Conservation (phyloP, 2,888 invertebrate species). For the Scaptomyza reducta region DNA sequence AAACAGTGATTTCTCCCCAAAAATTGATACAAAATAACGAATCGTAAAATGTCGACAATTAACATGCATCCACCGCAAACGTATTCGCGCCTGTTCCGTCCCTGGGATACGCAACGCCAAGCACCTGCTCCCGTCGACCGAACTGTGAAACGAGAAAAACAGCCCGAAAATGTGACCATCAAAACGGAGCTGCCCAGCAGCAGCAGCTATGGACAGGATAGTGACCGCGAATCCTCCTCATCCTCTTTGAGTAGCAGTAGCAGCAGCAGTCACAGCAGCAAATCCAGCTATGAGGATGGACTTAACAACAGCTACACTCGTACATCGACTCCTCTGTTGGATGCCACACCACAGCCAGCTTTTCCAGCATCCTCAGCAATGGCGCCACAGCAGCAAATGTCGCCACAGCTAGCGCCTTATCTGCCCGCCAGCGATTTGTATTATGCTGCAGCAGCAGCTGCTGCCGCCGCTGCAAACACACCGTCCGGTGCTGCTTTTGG, state of each 20-base stretch:
- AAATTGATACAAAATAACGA: constrained; percentile 2
- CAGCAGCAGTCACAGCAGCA: constrained; percentile 44
- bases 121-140: constrained; percentile 39
- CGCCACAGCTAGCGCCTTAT: constrained; percentile 45
- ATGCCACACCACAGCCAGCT: constrained; percentile 55
- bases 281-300: constrained; percentile 73
- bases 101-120: constrained; percentile 86
- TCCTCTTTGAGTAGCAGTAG: constrained; percentile 44
- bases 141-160: constrained; percentile 57
- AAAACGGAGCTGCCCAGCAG: constrained; percentile 53
- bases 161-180: constrained; percentile 45
- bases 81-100: constrained; percentile 86
- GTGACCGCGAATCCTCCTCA: constrained; percentile 71
- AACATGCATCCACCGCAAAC: constrained; percentile 84
- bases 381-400: constrained; percentile 45
- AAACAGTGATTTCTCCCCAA: constrained; percentile 18
- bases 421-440: constrained; percentile 59
- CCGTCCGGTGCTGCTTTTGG: constrained; percentile 67
- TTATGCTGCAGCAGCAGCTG: constrained; percentile 72
- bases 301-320: constrained; percentile 65
- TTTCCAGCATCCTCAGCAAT: constrained; percentile 32
- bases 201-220: constrained; percentile 59
- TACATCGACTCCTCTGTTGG: constrained; percentile 56
- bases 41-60: constrained; percentile 75
- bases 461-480: constrained; percentile 53